phyloP scores from a whole-genome alignment of 92 coral and sea anemone genomes.

The Heliopora coerulea region DNA sequence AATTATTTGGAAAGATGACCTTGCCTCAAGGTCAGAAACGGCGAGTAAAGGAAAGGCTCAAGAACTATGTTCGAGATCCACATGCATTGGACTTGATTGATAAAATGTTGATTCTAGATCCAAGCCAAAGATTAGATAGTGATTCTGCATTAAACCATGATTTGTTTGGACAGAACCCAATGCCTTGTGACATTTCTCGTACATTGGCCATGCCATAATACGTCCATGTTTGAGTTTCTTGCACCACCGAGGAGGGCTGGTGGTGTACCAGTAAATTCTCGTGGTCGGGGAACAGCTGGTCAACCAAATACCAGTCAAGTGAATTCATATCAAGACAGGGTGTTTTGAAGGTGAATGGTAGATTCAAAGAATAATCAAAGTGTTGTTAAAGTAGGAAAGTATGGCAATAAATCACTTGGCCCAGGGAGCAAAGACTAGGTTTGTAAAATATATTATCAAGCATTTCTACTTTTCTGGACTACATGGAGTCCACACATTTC shows the following conservation, averaged over 20 bases:
- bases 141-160: slow-evolving; percentile 93
- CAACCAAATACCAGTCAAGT: slow-evolving; percentile 4
- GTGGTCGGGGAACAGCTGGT: slow-evolving; percentile 13
- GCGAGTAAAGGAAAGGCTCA: slow-evolving; percentile 85
- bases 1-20: slow-evolving; percentile 79
- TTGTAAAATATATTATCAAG: not conserved
- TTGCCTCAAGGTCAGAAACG: slow-evolving; percentile 84
- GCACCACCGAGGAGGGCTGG: slow-evolving; percentile 92
- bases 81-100: slow-evolving; percentile 93
- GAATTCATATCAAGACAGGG: slow-evolving; percentile 30
- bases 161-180: slow-evolving; percentile 94
- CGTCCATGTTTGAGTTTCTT: slow-evolving; percentile 94
- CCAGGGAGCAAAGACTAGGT: not conserved
- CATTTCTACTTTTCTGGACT: not conserved
- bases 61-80: slow-evolving; percentile 79
- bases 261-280: slow-evolving; percentile 14
- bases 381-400: not conserved
- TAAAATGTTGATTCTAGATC: slow-evolving; percentile 87
- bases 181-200: slow-evolving; percentile 92
- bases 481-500: not conserved
- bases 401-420: not conserved
- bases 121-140: slow-evolving; percentile 88
- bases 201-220: slow-evolving; percentile 79
- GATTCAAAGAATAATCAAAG: not conserved
- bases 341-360: slow-evolving; percentile 5